phyloP scores from a whole-genome alignment of 2,797 vertebrate genomes.

The Sebastes goodei region DNA sequence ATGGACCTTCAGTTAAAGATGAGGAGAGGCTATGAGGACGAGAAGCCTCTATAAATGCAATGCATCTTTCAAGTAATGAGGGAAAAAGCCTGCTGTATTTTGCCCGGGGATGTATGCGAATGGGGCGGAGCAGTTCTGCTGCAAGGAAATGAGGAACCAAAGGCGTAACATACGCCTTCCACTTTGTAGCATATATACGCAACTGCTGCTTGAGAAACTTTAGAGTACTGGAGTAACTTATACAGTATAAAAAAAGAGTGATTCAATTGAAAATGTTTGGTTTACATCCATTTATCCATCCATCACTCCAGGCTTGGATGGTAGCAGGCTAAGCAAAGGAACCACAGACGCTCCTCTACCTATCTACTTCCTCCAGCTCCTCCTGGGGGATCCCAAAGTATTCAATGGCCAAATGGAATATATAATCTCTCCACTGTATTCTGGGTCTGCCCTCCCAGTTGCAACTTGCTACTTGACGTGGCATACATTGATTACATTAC shows the following conservation, averaged over 20 bases:
- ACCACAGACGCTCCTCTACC: no score
- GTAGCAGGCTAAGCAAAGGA: neutral
- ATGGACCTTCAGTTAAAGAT: slow-evolving; percentile 42
- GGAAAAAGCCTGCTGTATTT: slow-evolving; percentile 15
- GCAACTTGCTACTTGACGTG: no score
- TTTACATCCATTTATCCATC: neutral
- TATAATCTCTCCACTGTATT: neutral
- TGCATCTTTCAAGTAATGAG: slow-evolving; percentile 44
- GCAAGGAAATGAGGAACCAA: slow-evolving; percentile 21
- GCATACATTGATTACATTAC: no score
- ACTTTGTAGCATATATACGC: neutral
- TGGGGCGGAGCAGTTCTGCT: neutral
- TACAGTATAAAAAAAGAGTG: neutral
- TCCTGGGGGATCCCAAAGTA: neutral
- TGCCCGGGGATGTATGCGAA: slow-evolving; percentile 16
- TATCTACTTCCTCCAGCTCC: no score
- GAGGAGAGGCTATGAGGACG: slow-evolving; percentile 13
- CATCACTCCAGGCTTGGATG: neutral
- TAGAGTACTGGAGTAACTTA: neutral
- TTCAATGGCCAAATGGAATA: neutral
- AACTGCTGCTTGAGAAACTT: neutral
- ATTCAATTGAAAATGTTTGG: neutral
- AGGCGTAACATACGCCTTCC: neutral
- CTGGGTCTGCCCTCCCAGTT: neutral
- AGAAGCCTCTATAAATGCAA: slow-evolving; percentile 34